These are phyloP conservation scores for Fregetta grallaria DNA, from an alignment of 2,113 vertebrate genomes.

Conservation along the genomic window DNA sequence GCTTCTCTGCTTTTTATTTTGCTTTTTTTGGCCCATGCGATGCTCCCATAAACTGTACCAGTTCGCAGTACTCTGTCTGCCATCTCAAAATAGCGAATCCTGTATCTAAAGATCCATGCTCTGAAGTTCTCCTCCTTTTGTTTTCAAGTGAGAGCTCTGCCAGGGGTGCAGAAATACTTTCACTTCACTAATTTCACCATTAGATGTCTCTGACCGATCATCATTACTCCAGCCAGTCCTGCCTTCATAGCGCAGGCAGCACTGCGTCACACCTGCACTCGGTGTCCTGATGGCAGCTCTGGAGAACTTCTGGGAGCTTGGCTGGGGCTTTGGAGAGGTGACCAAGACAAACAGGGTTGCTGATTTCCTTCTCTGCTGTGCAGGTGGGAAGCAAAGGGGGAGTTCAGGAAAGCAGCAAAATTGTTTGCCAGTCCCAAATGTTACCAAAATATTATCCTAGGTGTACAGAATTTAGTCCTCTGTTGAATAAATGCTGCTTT, in stretches of 20 bases:
- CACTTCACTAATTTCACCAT: not conserved
- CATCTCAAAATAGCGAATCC: accelerated
- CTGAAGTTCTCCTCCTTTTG: not conserved
- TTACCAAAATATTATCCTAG: not conserved
- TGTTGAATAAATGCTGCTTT: not conserved
- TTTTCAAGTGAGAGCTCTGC: not conserved
- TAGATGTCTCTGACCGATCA: constrained; percentile 36
- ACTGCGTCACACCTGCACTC: not conserved
- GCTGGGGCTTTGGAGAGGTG: not conserved
- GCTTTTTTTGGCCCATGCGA: accelerated
- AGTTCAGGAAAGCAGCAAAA: not conserved
- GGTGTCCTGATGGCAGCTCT: accelerated
- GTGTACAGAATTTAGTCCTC: not conserved
- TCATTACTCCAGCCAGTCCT: not conserved
- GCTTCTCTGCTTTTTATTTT: not conserved
- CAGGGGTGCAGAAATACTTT: not conserved
- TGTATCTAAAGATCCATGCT: accelerated
- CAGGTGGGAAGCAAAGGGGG: not conserved
- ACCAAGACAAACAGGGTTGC: accelerated
- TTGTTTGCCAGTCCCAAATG: not conserved
- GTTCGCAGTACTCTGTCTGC: not conserved
- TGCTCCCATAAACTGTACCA: not conserved
- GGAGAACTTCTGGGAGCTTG: not conserved
- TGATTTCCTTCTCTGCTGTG: not conserved
- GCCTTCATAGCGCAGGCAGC: not conserved